phyloP scores from a whole-genome alignment of 2,888 invertebrate genomes.

The Nephrocerus scutellatus region DNA sequence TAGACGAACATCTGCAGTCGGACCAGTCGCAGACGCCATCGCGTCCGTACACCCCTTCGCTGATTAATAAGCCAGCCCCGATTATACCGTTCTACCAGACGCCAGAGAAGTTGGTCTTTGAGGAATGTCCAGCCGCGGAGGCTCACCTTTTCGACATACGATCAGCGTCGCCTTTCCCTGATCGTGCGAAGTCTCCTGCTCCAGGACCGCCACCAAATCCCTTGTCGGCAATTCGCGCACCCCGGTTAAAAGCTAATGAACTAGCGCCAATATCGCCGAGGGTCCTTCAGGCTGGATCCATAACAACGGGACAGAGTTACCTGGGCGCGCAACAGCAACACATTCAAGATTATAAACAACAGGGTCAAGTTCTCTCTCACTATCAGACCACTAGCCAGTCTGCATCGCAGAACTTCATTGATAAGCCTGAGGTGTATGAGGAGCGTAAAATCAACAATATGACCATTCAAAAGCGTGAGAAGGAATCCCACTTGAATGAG shows the following conservation, averaged over 20 bases:
- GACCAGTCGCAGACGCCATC: slow-evolving; percentile 40
- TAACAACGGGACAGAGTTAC: slow-evolving; percentile 47
- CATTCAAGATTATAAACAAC: slow-evolving; percentile 30
- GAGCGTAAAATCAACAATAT: slow-evolving; percentile 51
- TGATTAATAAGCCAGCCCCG: slow-evolving; percentile 64
- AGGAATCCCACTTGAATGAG: slow-evolving; percentile 42
- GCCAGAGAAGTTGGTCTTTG: slow-evolving; percentile 61
- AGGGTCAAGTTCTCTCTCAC: slow-evolving; percentile 43
- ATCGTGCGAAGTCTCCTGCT: slow-evolving; percentile 62
- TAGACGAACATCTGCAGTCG: slow-evolving; percentile 51
- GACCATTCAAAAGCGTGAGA: slow-evolving; percentile 50
- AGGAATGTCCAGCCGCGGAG: slow-evolving; percentile 56
- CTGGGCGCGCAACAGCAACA: slow-evolving; percentile 32
- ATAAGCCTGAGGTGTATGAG: slow-evolving; percentile 50
- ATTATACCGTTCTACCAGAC: slow-evolving; percentile 70
- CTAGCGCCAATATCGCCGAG: slow-evolving; percentile 27
- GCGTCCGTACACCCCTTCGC: slow-evolving; percentile 62
- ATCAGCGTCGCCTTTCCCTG: slow-evolving; percentile 61
- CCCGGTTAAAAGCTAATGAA: slow-evolving; percentile 53
- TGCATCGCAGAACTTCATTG: slow-evolving; percentile 45
- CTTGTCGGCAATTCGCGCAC: slow-evolving; percentile 56
- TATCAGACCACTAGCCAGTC: slow-evolving; percentile 49
- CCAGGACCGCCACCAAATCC: slow-evolving; percentile 65
- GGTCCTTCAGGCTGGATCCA: slow-evolving; percentile 40
- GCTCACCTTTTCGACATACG: slow-evolving; percentile 57